A percentile compares a stretch with the other conserved stretches of the same genome.
These are phyloP conservation scores for Corythornis vintsioides DNA, from an alignment of 2,113 vertebrate genomes.

Conservation along the genomic window DNA sequence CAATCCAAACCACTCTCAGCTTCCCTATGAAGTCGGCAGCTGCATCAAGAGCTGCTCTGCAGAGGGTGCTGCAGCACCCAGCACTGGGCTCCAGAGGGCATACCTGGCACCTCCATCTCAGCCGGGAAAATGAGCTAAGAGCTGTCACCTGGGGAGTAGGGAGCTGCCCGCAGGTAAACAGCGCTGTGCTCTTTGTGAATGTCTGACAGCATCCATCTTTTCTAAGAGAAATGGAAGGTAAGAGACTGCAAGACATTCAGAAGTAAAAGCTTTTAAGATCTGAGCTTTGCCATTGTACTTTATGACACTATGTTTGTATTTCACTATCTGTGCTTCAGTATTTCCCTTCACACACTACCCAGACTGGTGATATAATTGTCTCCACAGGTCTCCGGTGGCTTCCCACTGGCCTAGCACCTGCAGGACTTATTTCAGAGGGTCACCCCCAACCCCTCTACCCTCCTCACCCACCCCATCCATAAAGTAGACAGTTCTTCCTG, in stretches of 20 bases:
- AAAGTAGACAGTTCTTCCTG: background rate
- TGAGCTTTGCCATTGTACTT: background rate
- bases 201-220: background rate
- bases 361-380: background rate
- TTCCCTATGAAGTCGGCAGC: no score
- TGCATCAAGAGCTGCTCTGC: no score
- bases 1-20: background rate
- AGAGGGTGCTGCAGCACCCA: background rate
- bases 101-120: no score
- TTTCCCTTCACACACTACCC: accelerated
- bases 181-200: background rate
- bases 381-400: background rate
- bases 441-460: no score
- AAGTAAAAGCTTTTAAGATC: background rate
- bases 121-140: background rate
- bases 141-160: background rate
- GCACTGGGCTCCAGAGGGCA: background rate
- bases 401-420: background rate
- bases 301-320: background rate
- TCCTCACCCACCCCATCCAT: no score
- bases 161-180: background rate
- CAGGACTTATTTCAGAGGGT: no score
- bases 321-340: background rate
- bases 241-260: background rate
- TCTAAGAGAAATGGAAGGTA: background rate